Conservation (phyloP, 2,113 vertebrate species). For the Nematolebias whitei region DNA sequence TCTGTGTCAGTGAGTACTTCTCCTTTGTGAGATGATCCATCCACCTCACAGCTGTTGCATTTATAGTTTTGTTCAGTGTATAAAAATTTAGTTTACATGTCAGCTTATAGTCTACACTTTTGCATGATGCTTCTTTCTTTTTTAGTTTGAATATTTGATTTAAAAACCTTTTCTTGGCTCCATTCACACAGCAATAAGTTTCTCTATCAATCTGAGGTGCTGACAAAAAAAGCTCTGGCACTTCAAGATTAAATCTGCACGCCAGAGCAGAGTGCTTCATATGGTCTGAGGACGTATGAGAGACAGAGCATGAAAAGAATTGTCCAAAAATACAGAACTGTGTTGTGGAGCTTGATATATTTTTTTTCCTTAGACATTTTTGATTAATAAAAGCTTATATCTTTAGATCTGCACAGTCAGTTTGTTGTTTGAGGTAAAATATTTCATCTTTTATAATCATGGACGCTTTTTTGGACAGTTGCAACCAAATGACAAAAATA, state of each 20-base stretch:
- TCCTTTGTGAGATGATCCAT: too few relatives aligned
- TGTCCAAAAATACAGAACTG: not conserved
- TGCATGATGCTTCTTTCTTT: not conserved
- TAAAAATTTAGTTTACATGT: not conserved
- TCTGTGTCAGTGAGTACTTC: too few relatives aligned
- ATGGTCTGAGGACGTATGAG: not conserved
- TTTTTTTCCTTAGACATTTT: not conserved
- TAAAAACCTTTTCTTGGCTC: not conserved
- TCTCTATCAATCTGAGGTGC: not conserved
- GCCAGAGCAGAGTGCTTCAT: not conserved
- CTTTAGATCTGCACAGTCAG: not conserved
- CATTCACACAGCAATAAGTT: not conserved
- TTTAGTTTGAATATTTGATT: not conserved
- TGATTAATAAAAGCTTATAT: not conserved
- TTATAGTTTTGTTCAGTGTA: too few relatives aligned
- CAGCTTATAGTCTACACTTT: not conserved
- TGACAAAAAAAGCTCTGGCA: not conserved
- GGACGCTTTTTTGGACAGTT: constrained; percentile 1
- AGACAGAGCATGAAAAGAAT: not conserved
- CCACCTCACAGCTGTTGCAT: too few relatives aligned
- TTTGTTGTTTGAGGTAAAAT: not conserved
- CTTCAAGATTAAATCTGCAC: not conserved
- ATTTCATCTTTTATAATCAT: constrained; percentile 15
- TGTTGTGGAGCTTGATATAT: constrained; percentile 3
- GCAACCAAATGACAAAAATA: not conserved